Evolutionary conservation across 2,797 vertebrate species (phyloP).

Genomic region (Notolabrus celidotus): DNA sequence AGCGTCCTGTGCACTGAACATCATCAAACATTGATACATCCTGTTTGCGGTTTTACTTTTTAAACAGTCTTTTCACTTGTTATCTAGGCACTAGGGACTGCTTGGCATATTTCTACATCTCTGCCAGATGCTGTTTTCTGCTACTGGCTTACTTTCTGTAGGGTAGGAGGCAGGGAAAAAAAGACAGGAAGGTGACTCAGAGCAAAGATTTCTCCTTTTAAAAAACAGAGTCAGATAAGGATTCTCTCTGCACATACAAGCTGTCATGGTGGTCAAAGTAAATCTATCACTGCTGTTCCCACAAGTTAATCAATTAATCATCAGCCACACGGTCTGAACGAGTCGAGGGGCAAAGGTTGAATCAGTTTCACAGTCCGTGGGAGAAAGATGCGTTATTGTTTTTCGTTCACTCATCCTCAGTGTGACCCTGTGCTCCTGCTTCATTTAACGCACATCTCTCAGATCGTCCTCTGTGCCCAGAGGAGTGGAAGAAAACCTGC

Average conservation of each 20-base stretch:
- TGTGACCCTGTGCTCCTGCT: constrained; percentile 36
- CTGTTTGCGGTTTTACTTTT: constrained; percentile 33
- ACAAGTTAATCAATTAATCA: constrained; percentile 58
- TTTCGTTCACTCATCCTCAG: constrained; percentile 40
- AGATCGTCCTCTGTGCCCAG: constrained; percentile 2
- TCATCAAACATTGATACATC: constrained; percentile 44
- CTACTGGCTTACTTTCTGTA: constrained; percentile 33
- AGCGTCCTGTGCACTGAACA: constrained; percentile 2
- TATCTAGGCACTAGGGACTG: constrained; percentile 29
- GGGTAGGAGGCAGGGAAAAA: constrained; percentile 38
- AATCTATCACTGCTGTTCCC: constrained; percentile 34
- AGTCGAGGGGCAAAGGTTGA: constrained; percentile 38
- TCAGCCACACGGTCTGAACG: constrained; percentile 17
- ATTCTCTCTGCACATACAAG: not conserved
- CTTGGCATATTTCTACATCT: constrained; percentile 53
- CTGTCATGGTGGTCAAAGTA: constrained; percentile 15
- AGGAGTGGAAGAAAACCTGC: constrained; percentile 24
- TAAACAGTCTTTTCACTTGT: constrained; percentile 37
- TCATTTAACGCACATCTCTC: constrained; percentile 16
- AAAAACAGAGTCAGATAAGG: not conserved
- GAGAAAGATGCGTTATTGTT: constrained; percentile 44
- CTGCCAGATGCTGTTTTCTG: constrained; percentile 48
- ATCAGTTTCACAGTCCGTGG: constrained; percentile 30
- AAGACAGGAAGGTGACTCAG: constrained; percentile 46
- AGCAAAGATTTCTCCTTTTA: constrained; percentile 12